Conservation (phyloP, 2,888 invertebrate genomes). For the Orthonychiurus folsomi region DNA sequence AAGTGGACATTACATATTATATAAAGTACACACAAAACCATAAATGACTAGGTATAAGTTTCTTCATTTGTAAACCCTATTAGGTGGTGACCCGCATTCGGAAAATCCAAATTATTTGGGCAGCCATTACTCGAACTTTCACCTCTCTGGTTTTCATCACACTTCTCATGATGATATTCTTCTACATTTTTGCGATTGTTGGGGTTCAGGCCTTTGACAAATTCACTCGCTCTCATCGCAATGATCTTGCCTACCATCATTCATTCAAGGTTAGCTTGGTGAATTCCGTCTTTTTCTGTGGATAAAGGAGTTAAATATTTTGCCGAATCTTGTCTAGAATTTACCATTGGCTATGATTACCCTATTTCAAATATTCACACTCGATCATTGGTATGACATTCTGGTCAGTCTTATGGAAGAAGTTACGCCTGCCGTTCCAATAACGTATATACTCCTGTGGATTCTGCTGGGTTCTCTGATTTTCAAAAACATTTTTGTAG, state of each 20-base stretch:
- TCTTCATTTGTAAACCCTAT: too few relatives aligned
- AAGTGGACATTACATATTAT: too few relatives aligned
- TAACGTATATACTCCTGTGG: constrained; percentile 28
- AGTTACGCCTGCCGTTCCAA: constrained; percentile 17
- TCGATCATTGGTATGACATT: constrained; percentile 32
- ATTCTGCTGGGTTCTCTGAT: constrained; percentile 33
- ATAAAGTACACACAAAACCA: too few relatives aligned
- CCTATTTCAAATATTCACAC: constrained; percentile 33
- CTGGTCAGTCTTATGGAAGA: constrained; percentile 13
- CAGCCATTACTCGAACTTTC: constrained; percentile 31
- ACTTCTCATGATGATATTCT: constrained; percentile 30
- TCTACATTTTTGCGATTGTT: constrained; percentile 34
- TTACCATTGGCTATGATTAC: constrained; percentile 26
- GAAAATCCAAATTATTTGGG: constrained; percentile 33
- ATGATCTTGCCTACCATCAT: constrained; percentile 14
- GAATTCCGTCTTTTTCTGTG: neutral
- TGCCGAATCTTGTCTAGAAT: constrained; percentile 16
- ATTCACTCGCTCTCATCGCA: constrained; percentile 20
- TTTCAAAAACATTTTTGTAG: constrained; percentile 35
- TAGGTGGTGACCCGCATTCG: constrained; percentile 34
- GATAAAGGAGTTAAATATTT: too few relatives aligned
- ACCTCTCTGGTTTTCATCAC: constrained; percentile 29
- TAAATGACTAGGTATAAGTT: too few relatives aligned
- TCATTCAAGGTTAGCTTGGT: constrained; percentile 26
- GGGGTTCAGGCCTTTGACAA: constrained; percentile 29